Evolutionary conservation across 64 coral and sea anemone species (phyloP), one percentile per base, ranked within the genome.

Genomic region (Montipora cactus): DNA sequence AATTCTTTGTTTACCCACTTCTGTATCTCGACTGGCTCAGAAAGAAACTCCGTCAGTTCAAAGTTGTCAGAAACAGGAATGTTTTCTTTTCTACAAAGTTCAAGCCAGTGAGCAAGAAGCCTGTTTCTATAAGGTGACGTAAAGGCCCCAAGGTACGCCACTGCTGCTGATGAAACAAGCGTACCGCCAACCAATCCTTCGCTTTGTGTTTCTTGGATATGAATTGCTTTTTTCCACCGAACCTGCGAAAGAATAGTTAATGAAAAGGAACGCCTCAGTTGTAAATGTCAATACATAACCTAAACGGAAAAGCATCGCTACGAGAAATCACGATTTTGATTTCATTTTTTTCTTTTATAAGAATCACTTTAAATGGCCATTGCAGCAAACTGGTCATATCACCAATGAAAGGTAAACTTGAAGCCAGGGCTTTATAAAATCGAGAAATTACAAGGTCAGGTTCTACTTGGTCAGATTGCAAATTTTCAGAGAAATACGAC

Each of bases 101-200:
- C 50, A 37, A 89, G 88, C 98, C 98, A 99, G 20, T 87, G 87
- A 1, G 87, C 88, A 10, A 96, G 19, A 18, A 99, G 84, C 47
- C 87, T 49, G 19, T 74, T 81, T 4, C 98, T 90, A 59, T 92
- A 96, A 10, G 76, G 55, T 4, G 92, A 92, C 3, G 92, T 96
- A 84, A 99, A 99, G 1, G 95, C 91, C 20, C 98, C 98, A 20
- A 99, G 93, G 53, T 99, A 99, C 0, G 95, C 91, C 62, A 95
- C 85, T 9, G 95, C 92, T 15, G 95, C 98, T 12, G 92, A 89
- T 3, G 95, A 89, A 50, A 99, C 77, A 5, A 96, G 77, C 0
- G 98, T 94, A 75, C 96, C 95, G 5, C 98, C 98, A 4, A 99
- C 45, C 50, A 99, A 80, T 52, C 92, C 92, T 20, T 91, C 81